Evolutionary conservation across 2,888 invertebrate species (phyloP), one percentile per base, ranked within the genome.

Genomic region (Oligia latruncula): DNA sequence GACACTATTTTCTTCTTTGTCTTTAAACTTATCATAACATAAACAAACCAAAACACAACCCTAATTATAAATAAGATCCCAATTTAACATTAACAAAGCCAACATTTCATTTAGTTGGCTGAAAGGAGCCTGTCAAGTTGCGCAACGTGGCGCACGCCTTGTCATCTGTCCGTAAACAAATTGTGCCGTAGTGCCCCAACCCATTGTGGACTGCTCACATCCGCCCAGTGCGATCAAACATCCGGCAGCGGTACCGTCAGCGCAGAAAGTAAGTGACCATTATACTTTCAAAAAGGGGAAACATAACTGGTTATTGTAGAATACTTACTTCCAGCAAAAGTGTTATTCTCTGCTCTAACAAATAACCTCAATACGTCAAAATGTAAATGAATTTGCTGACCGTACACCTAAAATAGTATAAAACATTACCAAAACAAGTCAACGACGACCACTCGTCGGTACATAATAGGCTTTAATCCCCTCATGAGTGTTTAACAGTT

Each of bases 401-500:
- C 62, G 20, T 81, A 78, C 62, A 72, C 43, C 15, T 40, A 71
- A 81, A 83, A 81, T 83, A 81, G 82, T 85, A 84, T 78, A 84
- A 86, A 86, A 82, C 77, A 81, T 77, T 77, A 72, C 64, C 65
- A 35, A 76, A 77, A 67, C 82, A 82, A 87, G 79, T 83, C 76
- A 83, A 86, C 83, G 84, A 81, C 86, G 89, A 82, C 86, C 83
- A 90, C 88, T 91, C 89, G 88, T 88, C 91, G 88, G 90, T 87
- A 90, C 91, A 91, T 91, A 92, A 93, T 92, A 90, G 90, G 89
- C 90, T 91, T 90, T 93, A 93, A 95, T 93, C 92, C 93, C 91
- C 91, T 91, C 93, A 92, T 91, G 93, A 92, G 91, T 93, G 93
- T 94, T 94, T 92, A 93, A 92, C 93, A 93, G 90, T 91, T 89